phyloP scores from a whole-genome alignment of 2,888 invertebrate species.

The Helicoverpa assulta region DNA sequence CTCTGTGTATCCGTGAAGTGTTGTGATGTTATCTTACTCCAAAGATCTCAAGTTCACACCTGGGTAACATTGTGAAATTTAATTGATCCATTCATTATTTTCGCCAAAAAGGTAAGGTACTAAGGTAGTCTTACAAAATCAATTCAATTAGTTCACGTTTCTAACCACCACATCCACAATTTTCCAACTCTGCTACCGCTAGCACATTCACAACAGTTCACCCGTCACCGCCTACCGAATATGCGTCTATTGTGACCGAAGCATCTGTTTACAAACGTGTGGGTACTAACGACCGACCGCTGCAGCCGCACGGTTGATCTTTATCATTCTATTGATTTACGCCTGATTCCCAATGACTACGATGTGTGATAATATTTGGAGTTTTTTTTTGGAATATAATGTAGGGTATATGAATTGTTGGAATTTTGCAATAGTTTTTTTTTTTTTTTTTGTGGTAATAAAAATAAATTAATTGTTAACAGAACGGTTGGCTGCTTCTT shows the following conservation, averaged over 20 bases:
- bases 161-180: slow-evolving; percentile 67
- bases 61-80: too few species aligned
- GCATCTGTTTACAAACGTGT: slow-evolving; percentile 82
- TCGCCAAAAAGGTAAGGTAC: too few species aligned
- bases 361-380: slow-evolving; percentile 51
- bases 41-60: too few species aligned
- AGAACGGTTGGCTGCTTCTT: slow-evolving; percentile 22
- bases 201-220: slow-evolving; percentile 69
- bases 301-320: slow-evolving; percentile 65
- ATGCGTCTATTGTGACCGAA: slow-evolving; percentile 79
- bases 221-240: slow-evolving; percentile 88
- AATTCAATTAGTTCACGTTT: not conserved
- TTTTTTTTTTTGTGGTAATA: slow-evolving; percentile 32
- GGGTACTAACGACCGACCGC: slow-evolving; percentile 70
- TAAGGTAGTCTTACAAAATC: too few species aligned
- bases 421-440: slow-evolving; percentile 17
- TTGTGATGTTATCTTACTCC: too few species aligned
- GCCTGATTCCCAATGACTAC: slow-evolving; percentile 64
- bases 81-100: too few species aligned
- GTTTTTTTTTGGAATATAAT: slow-evolving; percentile 31
- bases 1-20: too few species aligned
- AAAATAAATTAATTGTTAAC: slow-evolving; percentile 45
- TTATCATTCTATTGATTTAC: slow-evolving; percentile 74
- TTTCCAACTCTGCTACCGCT: slow-evolving; percentile 66
- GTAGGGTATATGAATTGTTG: slow-evolving; percentile 12